Evolutionary conservation across 2,797 vertebrate species (phyloP).

Genomic region (Pelobates cultripes): DNA sequence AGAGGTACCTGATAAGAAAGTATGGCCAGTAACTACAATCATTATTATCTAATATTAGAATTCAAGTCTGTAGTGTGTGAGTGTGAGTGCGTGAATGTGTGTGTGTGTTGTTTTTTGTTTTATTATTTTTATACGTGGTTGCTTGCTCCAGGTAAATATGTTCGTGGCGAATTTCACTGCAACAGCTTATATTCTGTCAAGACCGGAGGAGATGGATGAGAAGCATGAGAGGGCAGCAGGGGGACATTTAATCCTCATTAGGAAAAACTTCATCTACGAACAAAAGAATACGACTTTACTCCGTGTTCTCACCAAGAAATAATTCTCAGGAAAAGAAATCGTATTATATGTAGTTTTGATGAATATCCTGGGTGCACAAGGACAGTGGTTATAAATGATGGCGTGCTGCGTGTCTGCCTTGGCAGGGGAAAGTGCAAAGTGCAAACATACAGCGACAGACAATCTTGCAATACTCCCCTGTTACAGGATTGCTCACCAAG

Average conservation of each 20-base stretch:
- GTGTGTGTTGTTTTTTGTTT: too few species aligned
- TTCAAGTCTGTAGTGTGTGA: too few species aligned
- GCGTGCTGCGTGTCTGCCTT: not conserved
- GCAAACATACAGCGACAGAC: conserved; percentile 7
- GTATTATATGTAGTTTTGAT: conserved; percentile 27
- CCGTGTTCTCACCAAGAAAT: conserved; percentile 24
- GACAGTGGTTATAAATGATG: conserved; percentile 20
- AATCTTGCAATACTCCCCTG: not conserved
- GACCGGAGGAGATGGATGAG: conserved; percentile 39
- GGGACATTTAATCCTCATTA: conserved; percentile 52
- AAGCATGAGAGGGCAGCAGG: conserved; percentile 24
- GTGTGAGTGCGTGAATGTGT: too few species aligned
- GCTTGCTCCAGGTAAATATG: conserved; percentile 1
- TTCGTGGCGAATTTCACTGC: conserved; percentile 9
- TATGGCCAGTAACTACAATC: too few species aligned
- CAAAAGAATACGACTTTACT: conserved; percentile 30
- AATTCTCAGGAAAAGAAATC: conserved; percentile 28
- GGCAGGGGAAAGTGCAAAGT: not conserved
- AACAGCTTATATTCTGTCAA: conserved; percentile 20
- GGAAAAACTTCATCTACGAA: conserved; percentile 24
- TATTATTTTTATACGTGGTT: too few species aligned
- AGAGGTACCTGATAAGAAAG: too few species aligned
- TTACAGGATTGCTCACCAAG: conserved; percentile 26
- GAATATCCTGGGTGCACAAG: conserved; percentile 11
- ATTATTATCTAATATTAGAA: too few species aligned